These are phyloP conservation scores for Sphenopsis melanotis DNA, from an alignment of 2,797 vertebrate species.

Conservation along the genomic window DNA sequence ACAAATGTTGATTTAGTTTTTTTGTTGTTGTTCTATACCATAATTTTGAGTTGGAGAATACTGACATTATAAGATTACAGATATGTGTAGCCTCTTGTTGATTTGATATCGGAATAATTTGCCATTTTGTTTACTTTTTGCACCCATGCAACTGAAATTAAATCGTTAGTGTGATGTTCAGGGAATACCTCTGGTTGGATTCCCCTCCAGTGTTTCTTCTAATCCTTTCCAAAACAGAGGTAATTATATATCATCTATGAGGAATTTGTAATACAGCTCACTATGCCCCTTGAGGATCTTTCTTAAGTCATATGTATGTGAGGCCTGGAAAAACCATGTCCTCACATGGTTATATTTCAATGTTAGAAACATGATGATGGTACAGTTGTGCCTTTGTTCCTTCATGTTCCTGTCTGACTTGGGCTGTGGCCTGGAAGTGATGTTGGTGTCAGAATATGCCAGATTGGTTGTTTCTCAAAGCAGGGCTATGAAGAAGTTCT, in stretches of 20 bases:
- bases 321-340: conserved; percentile 27
- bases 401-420: not conserved
- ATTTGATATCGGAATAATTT: not conserved
- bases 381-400: conserved; percentile 13
- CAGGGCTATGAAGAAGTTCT: not conserved
- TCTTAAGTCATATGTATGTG: conserved; percentile 11
- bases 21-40: not conserved
- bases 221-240: conserved; percentile 26
- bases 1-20: not conserved
- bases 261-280: not conserved
- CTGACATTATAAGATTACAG: not conserved
- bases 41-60: not conserved
- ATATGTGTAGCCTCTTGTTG: not conserved
- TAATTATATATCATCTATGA: conserved; percentile 27
- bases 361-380: not conserved
- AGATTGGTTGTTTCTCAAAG: not conserved
- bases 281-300: not conserved
- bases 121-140: not conserved
- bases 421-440: conserved; percentile 4
- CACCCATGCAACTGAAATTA: not conserved
- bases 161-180: not conserved
- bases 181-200: not conserved
- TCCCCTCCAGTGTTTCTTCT: not conserved
- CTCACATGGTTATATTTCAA: not conserved
- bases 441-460: not conserved